These are phyloP conservation scores for Pygoscelis adeliae DNA, from an alignment of 2,113 vertebrate genomes.

Conservation along the genomic window DNA sequence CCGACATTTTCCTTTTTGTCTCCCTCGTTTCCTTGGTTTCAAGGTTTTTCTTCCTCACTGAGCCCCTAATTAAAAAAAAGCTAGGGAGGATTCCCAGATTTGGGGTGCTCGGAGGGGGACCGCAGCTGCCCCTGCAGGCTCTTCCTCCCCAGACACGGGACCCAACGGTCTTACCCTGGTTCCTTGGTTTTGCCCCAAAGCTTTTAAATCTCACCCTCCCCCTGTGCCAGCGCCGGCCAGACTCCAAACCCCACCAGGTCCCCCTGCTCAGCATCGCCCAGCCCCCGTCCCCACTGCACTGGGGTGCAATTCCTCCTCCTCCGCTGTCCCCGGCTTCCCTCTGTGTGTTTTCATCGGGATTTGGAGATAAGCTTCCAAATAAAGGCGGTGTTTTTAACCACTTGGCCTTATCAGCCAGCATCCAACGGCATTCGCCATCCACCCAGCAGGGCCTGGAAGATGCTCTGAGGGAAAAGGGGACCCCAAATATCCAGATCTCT, in stretches of 20 bases:
- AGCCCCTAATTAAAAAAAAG: background rate
- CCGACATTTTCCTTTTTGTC: background rate
- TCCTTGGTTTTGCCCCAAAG: background rate
- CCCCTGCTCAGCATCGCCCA: background rate
- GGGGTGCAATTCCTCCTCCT: background rate
- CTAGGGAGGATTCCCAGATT: background rate
- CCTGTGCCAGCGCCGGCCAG: fast-evolving
- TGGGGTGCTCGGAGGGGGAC: fast-evolving
- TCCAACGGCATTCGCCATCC: background rate
- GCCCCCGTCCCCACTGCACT: fast-evolving
- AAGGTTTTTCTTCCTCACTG: background rate
- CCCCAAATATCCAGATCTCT: background rate
- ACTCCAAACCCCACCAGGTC: background rate
- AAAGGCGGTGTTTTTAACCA: slow-evolving; percentile 12
- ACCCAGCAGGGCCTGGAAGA: background rate
- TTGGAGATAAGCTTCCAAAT: slow-evolving; percentile 54
- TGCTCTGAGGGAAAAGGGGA: background rate
- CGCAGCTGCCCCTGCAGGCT: background rate
- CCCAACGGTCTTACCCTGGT: background rate
- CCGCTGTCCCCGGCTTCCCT: background rate
- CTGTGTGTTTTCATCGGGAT: slow-evolving; percentile 30
- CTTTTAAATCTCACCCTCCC: background rate
- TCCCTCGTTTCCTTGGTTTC: slow-evolving; percentile 43
- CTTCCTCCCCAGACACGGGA: fast-evolving
- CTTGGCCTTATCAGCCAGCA: slow-evolving; percentile 32